A percentile compares a stretch with the other conserved stretches of the same genome.
These are phyloP conservation scores for Gymnarchus niloticus DNA, from an alignment of 2,113 vertebrate genomes.

Conservation along the genomic window DNA sequence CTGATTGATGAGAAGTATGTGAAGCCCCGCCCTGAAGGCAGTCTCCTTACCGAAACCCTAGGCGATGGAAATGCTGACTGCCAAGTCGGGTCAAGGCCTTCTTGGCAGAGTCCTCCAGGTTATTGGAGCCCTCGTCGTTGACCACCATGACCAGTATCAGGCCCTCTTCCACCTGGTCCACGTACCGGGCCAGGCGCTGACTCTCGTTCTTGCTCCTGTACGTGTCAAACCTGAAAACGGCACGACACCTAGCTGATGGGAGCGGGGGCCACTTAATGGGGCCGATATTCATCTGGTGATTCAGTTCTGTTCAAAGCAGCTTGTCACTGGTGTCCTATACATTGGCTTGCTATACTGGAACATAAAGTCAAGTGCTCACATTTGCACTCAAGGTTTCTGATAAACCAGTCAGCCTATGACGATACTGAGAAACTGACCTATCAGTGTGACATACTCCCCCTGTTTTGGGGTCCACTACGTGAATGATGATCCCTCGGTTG, in stretches of 20 bases:
- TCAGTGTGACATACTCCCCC: conserved; percentile 77
- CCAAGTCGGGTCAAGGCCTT: conserved; percentile 78
- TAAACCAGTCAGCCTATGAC: background rate
- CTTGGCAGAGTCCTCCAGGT: conserved; percentile 81
- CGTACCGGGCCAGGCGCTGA: conserved; percentile 72
- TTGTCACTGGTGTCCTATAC: background rate
- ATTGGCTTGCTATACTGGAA: background rate
- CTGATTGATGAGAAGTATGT: background rate
- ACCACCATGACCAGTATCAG: conserved; percentile 81
- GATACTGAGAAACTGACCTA: conserved; percentile 60
- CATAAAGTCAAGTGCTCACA: too few relatives aligned
- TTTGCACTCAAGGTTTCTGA: too few relatives aligned
- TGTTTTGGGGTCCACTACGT: conserved; percentile 73
- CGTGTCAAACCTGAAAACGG: conserved; percentile 79
- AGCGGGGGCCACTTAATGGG: background rate
- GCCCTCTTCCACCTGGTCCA: conserved; percentile 65
- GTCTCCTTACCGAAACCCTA: conserved; percentile 82
- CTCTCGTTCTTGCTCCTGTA: conserved; percentile 85
- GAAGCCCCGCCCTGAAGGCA: background rate
- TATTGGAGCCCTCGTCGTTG: conserved; percentile 91
- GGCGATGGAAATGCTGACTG: conserved; percentile 76
- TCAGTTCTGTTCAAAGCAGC: background rate
- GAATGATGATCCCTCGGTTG: conserved; percentile 84
- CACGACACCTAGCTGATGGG: background rate
- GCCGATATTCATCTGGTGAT: background rate